Base-by-base conservation (phyloP, 2,797 vertebrate species). In the Selene dorsalis region DNA sequence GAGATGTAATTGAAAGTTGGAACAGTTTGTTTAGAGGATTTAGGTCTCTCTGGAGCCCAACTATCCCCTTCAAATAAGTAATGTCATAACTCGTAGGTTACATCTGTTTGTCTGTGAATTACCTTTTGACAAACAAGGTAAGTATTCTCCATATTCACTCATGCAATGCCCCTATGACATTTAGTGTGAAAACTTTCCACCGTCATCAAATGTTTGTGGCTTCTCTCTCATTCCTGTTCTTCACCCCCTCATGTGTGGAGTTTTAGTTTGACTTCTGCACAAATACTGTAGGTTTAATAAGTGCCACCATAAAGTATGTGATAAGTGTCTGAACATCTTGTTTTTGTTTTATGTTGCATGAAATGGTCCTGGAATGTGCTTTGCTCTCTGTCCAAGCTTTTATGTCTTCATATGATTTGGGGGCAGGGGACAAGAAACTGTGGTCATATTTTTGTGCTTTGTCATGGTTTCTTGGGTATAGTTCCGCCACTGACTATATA, bases 241-340 rank as follows among this genome's bases (percentile, higher is more conserved):
- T 43, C 45, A 70, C n/a, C 32, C 35, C 26, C 77, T 81, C 52
- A 26, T 75, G 68, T 73, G 16, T 85, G 41, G 41, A 43, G 3
- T 65, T 65, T 52, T 70, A 68, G n/a, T 38, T 47, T 7, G 1
- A 14, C 70, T 68, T 59, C 77, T 72, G 43, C 8, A 35, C 47
- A 56, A 50, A 58, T 0, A 11, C 43, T 45, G 43, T 45, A 45
- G 16, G 30, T 59, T 77, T 56, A 69, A 75, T 56, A 69, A 73
- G 45, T 74, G 55, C 47, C 41, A 61, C 45, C 50, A 45, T 32
- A 17, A 73, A 55, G 55, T 26, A 50, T 55, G 18, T 55, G 41
- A 32, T 17, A 1, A 56, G n/a, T 59, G 32, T 73, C 73, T 59
- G 12, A 8, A 70, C 75, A 86, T 71, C 75, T 85, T 89, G 86